These are phyloP conservation scores for Perodicticus potto DNA, from an alignment of 2,797 vertebrate genomes.

Conservation along the genomic window DNA sequence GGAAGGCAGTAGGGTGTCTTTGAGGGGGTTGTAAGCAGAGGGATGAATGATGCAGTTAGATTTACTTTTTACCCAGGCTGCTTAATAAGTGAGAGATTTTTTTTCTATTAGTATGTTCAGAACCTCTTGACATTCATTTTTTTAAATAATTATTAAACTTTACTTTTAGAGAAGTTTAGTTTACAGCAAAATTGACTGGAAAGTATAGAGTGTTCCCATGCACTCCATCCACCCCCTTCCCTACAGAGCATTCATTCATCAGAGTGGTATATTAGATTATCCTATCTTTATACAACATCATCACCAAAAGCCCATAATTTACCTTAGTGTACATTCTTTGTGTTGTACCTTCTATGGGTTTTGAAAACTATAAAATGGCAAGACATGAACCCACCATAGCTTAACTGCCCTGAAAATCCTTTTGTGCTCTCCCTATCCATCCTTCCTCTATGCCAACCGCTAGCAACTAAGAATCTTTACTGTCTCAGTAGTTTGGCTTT, in stretches of 20 bases:
- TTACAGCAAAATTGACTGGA: neutral
- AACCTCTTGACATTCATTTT: conserved; percentile 13
- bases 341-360: neutral
- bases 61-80: conserved; percentile 4
- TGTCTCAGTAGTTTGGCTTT: neutral
- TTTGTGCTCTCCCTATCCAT: neutral
- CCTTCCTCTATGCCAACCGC: neutral
- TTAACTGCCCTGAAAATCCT: neutral
- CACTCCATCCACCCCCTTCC: too few species aligned
- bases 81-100: neutral
- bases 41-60: neutral
- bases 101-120: conserved; percentile 23
- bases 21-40: neutral
- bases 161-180: neutral
- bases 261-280: neutral
- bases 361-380: neutral
- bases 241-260: neutral
- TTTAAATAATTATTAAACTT: conserved; percentile 36
- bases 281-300: neutral
- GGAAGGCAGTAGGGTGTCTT: neutral
- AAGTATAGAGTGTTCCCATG: neutral
- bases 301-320: neutral
- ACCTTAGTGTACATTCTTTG: neutral
- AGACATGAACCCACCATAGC: neutral
- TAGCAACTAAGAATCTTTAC: neutral